Percentiles rank a stretch among this genome's conserved stretches.
Conservation (phyloP, 2,113 vertebrate genomes). For the Ptyas mucosa region DNA sequence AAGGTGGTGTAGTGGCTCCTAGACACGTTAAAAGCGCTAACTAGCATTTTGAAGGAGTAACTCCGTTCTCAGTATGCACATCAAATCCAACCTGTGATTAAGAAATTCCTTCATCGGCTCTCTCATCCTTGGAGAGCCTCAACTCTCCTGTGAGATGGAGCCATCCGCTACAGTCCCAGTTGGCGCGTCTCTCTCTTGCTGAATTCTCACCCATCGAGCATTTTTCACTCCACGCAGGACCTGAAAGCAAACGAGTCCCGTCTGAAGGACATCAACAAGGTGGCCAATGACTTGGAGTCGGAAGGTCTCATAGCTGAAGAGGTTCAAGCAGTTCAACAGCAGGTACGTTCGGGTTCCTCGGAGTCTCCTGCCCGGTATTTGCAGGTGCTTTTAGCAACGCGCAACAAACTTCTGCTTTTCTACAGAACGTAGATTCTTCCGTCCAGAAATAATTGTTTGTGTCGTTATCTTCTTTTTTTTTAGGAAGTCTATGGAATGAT, state of each 20-base stretch:
- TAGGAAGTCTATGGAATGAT: conserved; percentile 78
- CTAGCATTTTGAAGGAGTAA: neutral
- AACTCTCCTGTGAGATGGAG: neutral
- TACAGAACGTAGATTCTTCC: neutral
- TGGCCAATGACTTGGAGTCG: conserved; percentile 92
- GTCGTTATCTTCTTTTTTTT: conserved; percentile 50
- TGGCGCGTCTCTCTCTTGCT: neutral
- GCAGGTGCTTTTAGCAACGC: neutral
- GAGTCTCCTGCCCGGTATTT: neutral
- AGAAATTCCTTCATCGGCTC: neutral
- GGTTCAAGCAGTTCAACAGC: conserved; percentile 85
- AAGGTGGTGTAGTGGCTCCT: neutral
- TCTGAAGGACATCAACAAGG: conserved; percentile 96
- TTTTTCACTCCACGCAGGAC: conserved; percentile 72
- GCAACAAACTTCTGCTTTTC: neutral
- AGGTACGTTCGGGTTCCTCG: conserved; percentile 65
- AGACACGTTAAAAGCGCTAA: neutral
- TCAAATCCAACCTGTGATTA: neutral
- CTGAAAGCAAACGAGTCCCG: conserved; percentile 97
- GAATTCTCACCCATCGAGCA: neutral
- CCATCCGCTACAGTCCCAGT: neutral
- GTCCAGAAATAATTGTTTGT: neutral
- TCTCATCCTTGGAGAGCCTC: neutral
- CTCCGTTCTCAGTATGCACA: neutral
- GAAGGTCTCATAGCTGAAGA: conserved; percentile 96